phyloP scores from a whole-genome alignment of 2,113 vertebrate genomes.

The Saiga tatarica region DNA sequence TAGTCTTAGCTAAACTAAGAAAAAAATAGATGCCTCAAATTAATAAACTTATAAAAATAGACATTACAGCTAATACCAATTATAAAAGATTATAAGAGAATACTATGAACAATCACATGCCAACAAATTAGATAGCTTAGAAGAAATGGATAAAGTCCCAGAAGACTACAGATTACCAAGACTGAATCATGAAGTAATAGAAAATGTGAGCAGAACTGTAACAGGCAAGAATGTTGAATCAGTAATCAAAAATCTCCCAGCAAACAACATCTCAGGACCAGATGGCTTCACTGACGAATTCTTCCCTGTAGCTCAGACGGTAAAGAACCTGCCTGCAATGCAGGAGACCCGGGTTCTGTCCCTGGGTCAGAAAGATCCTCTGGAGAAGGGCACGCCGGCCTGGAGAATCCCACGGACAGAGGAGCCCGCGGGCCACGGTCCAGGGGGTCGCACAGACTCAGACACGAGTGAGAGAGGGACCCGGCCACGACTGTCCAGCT shows the following conservation, averaged over 20 bases:
- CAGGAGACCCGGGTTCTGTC: not conserved
- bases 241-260: not conserved
- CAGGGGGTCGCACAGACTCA: rapidly evolving
- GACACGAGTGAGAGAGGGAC: rapidly evolving
- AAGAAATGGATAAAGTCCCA: not conserved
- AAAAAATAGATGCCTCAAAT: not conserved
- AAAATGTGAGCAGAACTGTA: not conserved
- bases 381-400: not conserved
- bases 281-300: not conserved
- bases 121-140: not conserved
- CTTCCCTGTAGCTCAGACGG: not conserved
- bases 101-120: too few relatives aligned
- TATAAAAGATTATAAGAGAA: not conserved
- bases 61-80: not conserved
- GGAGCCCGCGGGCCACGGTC: rapidly evolving
- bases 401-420: not conserved
- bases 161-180: not conserved
- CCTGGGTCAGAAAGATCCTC: not conserved
- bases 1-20: not conserved
- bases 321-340: not conserved
- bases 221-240: not conserved
- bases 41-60: not conserved
- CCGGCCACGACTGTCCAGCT: rapidly evolving
- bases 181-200: not conserved
- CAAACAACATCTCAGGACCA: not conserved